A percentile compares a stretch with the other conserved stretches of the same genome.
These are phyloP conservation scores for Antheraea pernyi DNA, from an alignment of 1,140 invertebrate genomes.

Conservation along the genomic window DNA sequence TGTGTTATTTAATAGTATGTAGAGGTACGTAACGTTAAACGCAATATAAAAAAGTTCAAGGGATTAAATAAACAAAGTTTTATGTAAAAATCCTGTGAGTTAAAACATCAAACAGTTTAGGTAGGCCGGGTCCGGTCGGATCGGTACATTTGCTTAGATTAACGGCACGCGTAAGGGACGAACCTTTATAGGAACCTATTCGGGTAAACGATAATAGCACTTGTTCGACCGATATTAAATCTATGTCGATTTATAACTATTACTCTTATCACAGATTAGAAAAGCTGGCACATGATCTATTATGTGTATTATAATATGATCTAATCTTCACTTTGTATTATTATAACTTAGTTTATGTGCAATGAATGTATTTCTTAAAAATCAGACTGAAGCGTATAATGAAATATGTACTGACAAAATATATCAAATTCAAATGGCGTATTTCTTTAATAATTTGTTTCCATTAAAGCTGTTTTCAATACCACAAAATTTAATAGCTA, in stretches of 20 bases:
- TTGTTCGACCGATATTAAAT: background rate
- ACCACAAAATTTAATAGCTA: too few species aligned
- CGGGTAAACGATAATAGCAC: slow-evolving; percentile 6
- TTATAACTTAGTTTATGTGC: background rate
- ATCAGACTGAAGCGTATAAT: background rate
- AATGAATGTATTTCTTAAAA: background rate
- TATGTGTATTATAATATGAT: too few species aligned
- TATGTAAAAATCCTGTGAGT: slow-evolving; percentile 43
- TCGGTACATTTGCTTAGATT: slow-evolving; percentile 62
- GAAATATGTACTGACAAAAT: too few species aligned
- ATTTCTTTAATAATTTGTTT: too few species aligned
- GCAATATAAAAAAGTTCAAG: slow-evolving; percentile 18
- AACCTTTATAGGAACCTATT: slow-evolving; percentile 31
- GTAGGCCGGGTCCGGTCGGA: slow-evolving; percentile 19
- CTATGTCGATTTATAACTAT: background rate
- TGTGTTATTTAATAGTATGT: slow-evolving; percentile 7
- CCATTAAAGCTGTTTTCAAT: too few species aligned
- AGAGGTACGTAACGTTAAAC: slow-evolving; percentile 4
- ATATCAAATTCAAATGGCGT: too few species aligned
- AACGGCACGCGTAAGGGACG: slow-evolving; percentile 45
- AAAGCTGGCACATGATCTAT: too few species aligned
- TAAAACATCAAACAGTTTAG: slow-evolving; percentile 59
- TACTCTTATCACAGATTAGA: too few species aligned
- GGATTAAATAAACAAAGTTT: slow-evolving; percentile 59
- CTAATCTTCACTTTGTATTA: too few species aligned